Percentiles rank a stretch among this genome's conserved stretches.
phyloP scores from a whole-genome alignment of 2,113 vertebrate species.

The Dromas ardeola region DNA sequence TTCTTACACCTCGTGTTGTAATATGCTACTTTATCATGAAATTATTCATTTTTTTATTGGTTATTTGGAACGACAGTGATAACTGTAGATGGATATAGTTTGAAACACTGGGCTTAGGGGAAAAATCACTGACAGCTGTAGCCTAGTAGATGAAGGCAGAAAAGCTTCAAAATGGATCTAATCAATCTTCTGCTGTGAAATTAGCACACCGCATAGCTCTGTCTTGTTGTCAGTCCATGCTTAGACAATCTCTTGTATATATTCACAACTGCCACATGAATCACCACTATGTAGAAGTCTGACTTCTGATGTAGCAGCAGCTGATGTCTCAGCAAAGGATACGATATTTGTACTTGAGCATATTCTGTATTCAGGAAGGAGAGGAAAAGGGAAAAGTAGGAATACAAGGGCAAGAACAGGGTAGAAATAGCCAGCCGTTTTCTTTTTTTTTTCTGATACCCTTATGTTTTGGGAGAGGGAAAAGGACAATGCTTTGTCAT shows the following conservation, averaged over 20 bases:
- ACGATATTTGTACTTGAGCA: not conserved
- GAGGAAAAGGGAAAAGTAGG: not conserved
- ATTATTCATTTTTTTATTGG: slow-evolving; percentile 27
- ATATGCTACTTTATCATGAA: slow-evolving; percentile 35
- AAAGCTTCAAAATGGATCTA: slow-evolving; percentile 62
- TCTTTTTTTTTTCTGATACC: not conserved
- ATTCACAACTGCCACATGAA: not conserved
- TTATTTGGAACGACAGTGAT: slow-evolving; percentile 35
- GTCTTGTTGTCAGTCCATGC: slow-evolving; percentile 32
- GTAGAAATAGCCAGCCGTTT: not conserved
- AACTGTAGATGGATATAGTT: slow-evolving; percentile 41
- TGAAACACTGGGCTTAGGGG: slow-evolving; percentile 51
- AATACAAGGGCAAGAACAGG: not conserved
- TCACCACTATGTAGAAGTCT: not conserved
- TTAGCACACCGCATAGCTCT: not conserved
- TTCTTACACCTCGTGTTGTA: not conserved
- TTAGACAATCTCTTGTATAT: not conserved
- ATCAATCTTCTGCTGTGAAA: slow-evolving; percentile 58
- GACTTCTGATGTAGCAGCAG: not conserved
- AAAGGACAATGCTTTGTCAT: not conserved
- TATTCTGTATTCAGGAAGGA: not conserved
- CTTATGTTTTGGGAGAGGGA: not conserved
- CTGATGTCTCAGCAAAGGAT: not conserved
- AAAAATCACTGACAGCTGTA: slow-evolving; percentile 27
- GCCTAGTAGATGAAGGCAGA: slow-evolving; percentile 52